Conservation (phyloP, 2,888 invertebrate genomes). For the Lordiphosa andalusiaca region DNA sequence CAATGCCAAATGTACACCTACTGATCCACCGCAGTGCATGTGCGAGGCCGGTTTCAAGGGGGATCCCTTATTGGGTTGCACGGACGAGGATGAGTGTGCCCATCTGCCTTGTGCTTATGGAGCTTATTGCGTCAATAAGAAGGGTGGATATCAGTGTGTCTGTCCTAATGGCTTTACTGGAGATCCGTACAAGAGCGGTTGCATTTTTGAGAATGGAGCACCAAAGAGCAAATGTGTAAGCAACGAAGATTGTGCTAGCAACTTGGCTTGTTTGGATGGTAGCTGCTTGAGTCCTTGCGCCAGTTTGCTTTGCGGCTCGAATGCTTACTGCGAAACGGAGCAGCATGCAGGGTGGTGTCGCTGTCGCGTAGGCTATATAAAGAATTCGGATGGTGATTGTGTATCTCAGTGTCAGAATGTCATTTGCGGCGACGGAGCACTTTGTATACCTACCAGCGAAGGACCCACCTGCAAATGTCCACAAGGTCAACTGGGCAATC, state of each 20-base stretch:
- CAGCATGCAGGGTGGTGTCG: slow-evolving; percentile 94
- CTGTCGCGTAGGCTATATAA: slow-evolving; percentile 90
- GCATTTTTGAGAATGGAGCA: slow-evolving; percentile 83
- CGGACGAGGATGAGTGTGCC: slow-evolving; percentile 92
- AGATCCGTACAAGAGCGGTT: slow-evolving; percentile 92
- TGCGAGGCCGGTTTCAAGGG: slow-evolving; percentile 93
- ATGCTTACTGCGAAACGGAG: slow-evolving; percentile 93
- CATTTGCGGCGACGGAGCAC: slow-evolving; percentile 90
- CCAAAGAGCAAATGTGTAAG: slow-evolving; percentile 85
- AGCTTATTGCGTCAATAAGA: slow-evolving; percentile 93
- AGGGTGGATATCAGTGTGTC: slow-evolving; percentile 91
- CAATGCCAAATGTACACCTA: slow-evolving; percentile 93
- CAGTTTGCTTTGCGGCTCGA: slow-evolving; percentile 88
- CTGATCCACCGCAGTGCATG: slow-evolving; percentile 93
- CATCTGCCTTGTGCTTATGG: slow-evolving; percentile 92
- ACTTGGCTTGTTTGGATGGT: slow-evolving; percentile 88
- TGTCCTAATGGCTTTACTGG: slow-evolving; percentile 92
- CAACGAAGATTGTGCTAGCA: slow-evolving; percentile 90
- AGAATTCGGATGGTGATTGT: slow-evolving; percentile 90
- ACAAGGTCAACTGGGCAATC: slow-evolving; percentile 92
- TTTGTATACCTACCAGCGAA: slow-evolving; percentile 90
- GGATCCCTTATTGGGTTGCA: slow-evolving; percentile 90
- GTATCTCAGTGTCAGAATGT: slow-evolving; percentile 85
- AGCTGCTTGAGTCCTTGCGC: slow-evolving; percentile 91
- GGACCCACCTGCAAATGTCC: slow-evolving; percentile 94